phyloP scores from a whole-genome alignment of 2,888 invertebrate genomes.

The Drosophila formosana region DNA sequence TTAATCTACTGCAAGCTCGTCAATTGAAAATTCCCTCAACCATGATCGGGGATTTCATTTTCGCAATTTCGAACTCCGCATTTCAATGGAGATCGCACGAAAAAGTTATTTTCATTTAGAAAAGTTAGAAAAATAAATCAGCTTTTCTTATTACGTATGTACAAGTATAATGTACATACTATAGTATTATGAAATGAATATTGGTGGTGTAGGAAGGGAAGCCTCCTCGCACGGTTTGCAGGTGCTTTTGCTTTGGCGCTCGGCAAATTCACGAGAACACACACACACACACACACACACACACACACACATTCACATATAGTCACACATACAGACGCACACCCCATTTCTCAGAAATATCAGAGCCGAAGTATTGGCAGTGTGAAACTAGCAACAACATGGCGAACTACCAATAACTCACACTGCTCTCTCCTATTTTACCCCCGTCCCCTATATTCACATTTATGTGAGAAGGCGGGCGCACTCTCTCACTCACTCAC shows the following conservation, averaged over 20 bases:
- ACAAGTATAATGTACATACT: too few relatives aligned
- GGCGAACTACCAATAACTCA: constrained; percentile 34
- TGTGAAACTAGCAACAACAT: constrained; percentile 48
- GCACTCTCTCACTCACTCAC: constrained; percentile 10
- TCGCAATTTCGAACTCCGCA: too few relatives aligned
- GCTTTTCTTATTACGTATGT: too few relatives aligned
- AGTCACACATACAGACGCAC: background rate
- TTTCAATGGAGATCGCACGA: too few relatives aligned
- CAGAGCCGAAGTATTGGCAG: constrained; percentile 32
- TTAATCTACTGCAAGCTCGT: too few relatives aligned
- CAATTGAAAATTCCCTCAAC: too few relatives aligned
- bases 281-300: background rate
- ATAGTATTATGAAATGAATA: background rate
- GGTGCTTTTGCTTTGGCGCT: background rate
- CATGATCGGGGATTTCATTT: too few relatives aligned
- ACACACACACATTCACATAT: too few relatives aligned
- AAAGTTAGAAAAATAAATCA: too few relatives aligned
- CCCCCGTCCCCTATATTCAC: constrained; percentile 19
- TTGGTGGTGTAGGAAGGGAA: background rate
- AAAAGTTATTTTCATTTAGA: too few relatives aligned
- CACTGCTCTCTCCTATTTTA: constrained; percentile 9
- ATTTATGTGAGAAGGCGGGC: constrained; percentile 36
- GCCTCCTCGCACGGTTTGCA: background rate
- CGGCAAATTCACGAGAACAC: constrained; percentile 1
- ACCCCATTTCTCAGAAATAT: constrained; percentile 9